Base-by-base conservation (phyloP, 2,113 vertebrate species). In the Vulpes ferrilata region DNA sequence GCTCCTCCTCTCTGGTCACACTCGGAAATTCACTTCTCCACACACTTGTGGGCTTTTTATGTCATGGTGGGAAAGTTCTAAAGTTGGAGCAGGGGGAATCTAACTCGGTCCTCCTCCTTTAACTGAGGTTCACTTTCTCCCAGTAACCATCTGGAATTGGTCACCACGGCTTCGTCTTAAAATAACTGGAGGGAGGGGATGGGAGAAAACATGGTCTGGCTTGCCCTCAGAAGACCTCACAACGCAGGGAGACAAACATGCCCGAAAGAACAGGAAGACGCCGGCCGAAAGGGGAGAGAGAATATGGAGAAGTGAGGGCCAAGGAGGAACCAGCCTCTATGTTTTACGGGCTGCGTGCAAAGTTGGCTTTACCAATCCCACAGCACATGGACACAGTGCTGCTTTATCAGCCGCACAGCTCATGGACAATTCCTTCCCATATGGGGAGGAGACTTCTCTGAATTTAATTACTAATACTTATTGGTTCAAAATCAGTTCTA, bases 81-180 rank as follows among this genome's bases (percentile, higher is more conserved):
- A 96, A 94, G 38, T 30, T n/a, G 32, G 90, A 94, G 84, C 90
- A 38, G 67, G 92, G 82, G 76, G 96, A 96, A 96, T 80, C 62
- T 59, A 96, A 88, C 13, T 38, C 65, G 38, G 64, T 81, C 65
- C 60, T 85, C 23, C 74, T 73, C 53, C 64, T 84, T 81, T 92
- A 53, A 81, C 30, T 78, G 85, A 55, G 79, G 76, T 83, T 82
- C 38, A 60, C 57, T 93, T 88, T 93, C 82, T 96, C 86, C 73
- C 60, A 71, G 9, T 16, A 73, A 73, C 79, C 86, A 89, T 79
- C 79, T 95, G 88, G 93, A 94, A 82, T 5, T 16, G 35, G 85
- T 86, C 79, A 67, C n/a, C 71, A 84, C 7, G 55, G 78, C 59
- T 80, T 86, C 83, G 19, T 25, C 51, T 89, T 73, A 92, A 87